Percentiles rank a stretch among this genome's conserved stretches.
Conservation (phyloP, 2,113 vertebrate species). For the Corvus hawaiiensis region DNA sequence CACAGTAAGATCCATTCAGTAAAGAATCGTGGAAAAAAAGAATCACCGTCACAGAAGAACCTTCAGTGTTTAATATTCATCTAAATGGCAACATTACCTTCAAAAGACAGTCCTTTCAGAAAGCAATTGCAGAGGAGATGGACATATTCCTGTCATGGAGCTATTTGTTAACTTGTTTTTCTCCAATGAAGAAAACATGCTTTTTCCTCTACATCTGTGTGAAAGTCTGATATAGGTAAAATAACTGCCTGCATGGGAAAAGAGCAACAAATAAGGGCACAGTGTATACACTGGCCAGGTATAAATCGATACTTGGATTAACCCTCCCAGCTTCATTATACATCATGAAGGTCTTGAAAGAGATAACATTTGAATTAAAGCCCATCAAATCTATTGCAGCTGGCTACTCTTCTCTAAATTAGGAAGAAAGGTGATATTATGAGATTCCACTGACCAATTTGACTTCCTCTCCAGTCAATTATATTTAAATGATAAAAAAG, state of each 20-base stretch:
- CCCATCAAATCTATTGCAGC: neutral
- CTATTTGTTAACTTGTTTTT: neutral
- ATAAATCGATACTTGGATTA: neutral
- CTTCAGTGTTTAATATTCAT: neutral
- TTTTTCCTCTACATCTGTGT: neutral
- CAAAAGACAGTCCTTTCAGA: neutral
- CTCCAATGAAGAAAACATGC: neutral
- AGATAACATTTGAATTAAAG: neutral
- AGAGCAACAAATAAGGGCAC: neutral
- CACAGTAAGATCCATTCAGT: neutral
- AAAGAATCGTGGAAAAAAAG: neutral
- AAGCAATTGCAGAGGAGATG: neutral
- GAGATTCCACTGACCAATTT: neutral
- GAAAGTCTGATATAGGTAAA: neutral
- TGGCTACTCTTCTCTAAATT: neutral
- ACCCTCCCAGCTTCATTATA: neutral
- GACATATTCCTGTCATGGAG: neutral
- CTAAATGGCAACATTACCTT: neutral
- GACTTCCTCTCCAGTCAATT: neutral
- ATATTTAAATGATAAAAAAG: neutral
- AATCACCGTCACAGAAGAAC: neutral
- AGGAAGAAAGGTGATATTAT: neutral
- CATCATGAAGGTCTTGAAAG: neutral
- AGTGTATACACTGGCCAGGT: neutral
- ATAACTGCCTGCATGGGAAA: neutral